phyloP scores from a whole-genome alignment of 2,888 invertebrate species.

The Hirtodrosophila trivittata region DNA sequence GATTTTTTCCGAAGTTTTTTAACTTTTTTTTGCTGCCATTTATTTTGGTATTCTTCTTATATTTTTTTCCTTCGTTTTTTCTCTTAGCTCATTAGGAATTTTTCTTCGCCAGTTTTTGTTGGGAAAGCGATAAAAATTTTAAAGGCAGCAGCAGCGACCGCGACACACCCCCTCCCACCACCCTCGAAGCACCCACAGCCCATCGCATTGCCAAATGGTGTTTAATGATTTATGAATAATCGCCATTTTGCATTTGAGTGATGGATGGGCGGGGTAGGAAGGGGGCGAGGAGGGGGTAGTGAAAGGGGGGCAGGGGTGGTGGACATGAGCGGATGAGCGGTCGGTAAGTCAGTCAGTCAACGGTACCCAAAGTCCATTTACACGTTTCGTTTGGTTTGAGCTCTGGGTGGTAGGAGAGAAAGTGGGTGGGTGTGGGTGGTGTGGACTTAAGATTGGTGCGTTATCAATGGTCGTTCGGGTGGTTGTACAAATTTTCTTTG shows the following conservation, averaged over 20 bases:
- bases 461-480: constrained; percentile 66
- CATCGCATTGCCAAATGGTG: constrained; percentile 78
- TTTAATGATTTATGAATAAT: constrained; percentile 84
- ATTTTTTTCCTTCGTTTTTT: constrained; percentile 33
- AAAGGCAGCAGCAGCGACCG: constrained; percentile 62
- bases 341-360: constrained; percentile 72
- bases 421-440: background rate
- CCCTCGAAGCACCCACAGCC: constrained; percentile 6
- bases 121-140: constrained; percentile 76
- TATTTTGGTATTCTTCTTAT: constrained; percentile 36
- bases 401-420: background rate
- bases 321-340: constrained; percentile 11
- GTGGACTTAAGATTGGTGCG: constrained; percentile 21
- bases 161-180: constrained; percentile 41
- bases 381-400: constrained; percentile 58
- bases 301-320: background rate
- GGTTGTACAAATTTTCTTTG: constrained; percentile 64
- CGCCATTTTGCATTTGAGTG: constrained; percentile 82
- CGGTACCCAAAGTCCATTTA: constrained; percentile 69
- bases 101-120: constrained; percentile 67
- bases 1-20: constrained; percentile 79
- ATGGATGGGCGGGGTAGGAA: constrained; percentile 26
- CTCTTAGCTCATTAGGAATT: constrained; percentile 80
- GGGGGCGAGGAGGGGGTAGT: background rate
- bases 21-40: constrained; percentile 64